Evolutionary conservation across 2,113 vertebrate genomes (phyloP), one percentile per base, ranked within the genome.

Genomic region (Platycercus adscitus): DNA sequence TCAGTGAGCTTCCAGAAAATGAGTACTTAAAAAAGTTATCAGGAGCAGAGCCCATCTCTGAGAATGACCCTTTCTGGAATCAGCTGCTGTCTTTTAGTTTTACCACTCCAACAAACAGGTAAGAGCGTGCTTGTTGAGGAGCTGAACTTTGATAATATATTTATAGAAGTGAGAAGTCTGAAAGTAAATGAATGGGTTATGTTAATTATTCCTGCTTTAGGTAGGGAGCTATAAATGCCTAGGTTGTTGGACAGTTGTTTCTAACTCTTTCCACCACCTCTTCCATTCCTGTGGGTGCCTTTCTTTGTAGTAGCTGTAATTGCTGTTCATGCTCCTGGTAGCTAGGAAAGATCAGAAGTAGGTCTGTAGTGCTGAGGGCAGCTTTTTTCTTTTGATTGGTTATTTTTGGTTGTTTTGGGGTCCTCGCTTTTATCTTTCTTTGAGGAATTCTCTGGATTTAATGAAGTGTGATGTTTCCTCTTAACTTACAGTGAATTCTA

Each of bases 51-150:
- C 96, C 99, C 47, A 98, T 99, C 93, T 99, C 99, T 0, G 98
- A 99, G 97, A 99, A 99, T 80, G 99, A 99, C 89, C 99, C 99
- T 0, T 99, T 99, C 98, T 99, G 99, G 99, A 99, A 99, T 96
- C 99, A 99, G 97, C 99, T 99, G 81, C 98, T 99, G 82, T 99
- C 99, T 1, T 99, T 99, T 88, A 99, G 99, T 81, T 99, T 99
- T 88, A 98, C 98, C 61, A 98, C 99, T 89, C 99, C 99, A 47
- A 99, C 99, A 26, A 98, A 98, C 98, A 99, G 99, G 99, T 99
- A 98, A 97, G 96, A 79, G 5, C 17, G 12, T 37, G 43, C 72
- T 80, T 17, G 23, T 23, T 71, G 56, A 76, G 73, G 31, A n/a
- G 11, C 25, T 41, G 43, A 52, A 41, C n/a, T 31, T 89, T 58